A percentile compares a stretch with the other conserved stretches of the same genome.
Evolutionary conservation across 1,140 invertebrate genomes (phyloP).

Genomic region (Heliconius hewitsoni): DNA sequence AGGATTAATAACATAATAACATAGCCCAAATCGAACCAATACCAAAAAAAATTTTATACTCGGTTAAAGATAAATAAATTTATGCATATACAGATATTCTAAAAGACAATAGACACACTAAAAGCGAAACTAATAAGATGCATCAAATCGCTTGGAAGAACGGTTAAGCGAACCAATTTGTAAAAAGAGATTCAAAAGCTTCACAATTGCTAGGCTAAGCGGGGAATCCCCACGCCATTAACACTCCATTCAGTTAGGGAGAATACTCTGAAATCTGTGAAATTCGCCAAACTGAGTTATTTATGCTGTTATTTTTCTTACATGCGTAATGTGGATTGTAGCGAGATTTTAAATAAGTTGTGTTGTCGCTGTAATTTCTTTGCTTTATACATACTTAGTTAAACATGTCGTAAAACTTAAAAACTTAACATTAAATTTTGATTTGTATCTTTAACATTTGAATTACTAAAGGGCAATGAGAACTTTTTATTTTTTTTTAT

Average conservation of each 20-base stretch:
- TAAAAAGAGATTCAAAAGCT: slow-evolving; percentile 35
- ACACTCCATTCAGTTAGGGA: slow-evolving; percentile 39
- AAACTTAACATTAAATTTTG: no score
- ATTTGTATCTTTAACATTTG: no score
- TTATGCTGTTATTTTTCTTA: slow-evolving; percentile 26
- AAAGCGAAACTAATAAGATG: slow-evolving; percentile 24
- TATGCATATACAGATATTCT: not conserved
- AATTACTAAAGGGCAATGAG: no score
- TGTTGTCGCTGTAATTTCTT: not conserved
- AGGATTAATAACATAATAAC: no score
- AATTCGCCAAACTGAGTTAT: slow-evolving; percentile 38
- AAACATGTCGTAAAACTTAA: not conserved
- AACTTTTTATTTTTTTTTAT: no score
- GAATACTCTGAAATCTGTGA: slow-evolving; percentile 33
- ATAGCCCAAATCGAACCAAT: no score
- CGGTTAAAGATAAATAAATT: no score
- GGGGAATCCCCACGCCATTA: slow-evolving; percentile 39
- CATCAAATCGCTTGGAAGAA: slow-evolving; percentile 25
- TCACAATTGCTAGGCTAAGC: slow-evolving; percentile 35
- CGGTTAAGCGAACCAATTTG: slow-evolving; percentile 35
- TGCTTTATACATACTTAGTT: not conserved
- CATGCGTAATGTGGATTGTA: slow-evolving; percentile 3
- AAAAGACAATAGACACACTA: not conserved
- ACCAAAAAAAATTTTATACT: no score
- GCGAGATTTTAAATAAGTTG: not conserved